Evolutionary conservation across 92 coral and sea anemone species (phyloP).

Genomic region (Epizoanthus fatuus): DNA sequence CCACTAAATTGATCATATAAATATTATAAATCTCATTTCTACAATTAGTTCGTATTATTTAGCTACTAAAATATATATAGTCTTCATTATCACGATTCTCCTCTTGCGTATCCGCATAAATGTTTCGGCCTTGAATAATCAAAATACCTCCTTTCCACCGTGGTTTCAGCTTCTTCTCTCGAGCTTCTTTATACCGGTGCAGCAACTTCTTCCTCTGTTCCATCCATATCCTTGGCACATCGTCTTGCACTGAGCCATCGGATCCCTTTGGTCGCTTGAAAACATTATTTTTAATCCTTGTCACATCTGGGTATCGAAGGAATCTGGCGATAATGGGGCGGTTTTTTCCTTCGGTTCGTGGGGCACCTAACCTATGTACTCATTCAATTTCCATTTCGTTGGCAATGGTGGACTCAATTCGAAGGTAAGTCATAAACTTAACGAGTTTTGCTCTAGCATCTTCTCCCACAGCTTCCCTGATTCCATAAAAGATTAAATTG

Average conservation of each 20-base stretch:
- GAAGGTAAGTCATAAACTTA: neutral
- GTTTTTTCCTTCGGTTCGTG: neutral
- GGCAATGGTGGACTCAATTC: neutral
- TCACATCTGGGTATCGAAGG: neutral
- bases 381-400: constrained; percentile 3
- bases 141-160: constrained; percentile 24
- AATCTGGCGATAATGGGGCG: constrained; percentile 12
- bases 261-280: constrained; percentile 12
- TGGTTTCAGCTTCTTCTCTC: neutral
- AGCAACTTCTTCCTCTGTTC: neutral
- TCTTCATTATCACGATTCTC: too few species aligned
- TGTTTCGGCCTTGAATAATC: neutral
- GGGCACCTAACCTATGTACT: constrained; percentile 9
- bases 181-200: neutral
- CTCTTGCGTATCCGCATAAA: too few species aligned
- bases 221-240: constrained; percentile 5
- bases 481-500: neutral
- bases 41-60: too few species aligned
- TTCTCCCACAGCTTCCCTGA: neutral
- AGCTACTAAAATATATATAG: too few species aligned
- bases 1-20: too few species aligned
- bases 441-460: constrained; percentile 4
- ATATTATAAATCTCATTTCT: too few species aligned
- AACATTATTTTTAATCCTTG: neutral
- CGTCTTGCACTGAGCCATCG: constrained; percentile 15